A percentile compares a stretch with the other conserved stretches of the same genome.
Evolutionary conservation across 2,797 vertebrate species (phyloP).

Genomic region (Pseudochirops cupreus): DNA sequence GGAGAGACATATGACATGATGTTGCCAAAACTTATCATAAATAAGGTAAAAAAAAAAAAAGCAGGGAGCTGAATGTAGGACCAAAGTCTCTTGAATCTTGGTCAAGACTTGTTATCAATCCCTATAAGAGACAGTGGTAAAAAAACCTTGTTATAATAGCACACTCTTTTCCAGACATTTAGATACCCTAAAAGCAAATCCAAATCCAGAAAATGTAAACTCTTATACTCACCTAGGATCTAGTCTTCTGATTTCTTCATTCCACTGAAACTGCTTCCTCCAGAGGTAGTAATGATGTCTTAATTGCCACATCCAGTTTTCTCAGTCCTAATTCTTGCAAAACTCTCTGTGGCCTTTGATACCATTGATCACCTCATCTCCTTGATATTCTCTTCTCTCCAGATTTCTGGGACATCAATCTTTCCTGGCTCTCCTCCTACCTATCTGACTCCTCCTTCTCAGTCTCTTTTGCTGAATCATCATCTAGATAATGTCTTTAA

Average conservation of each 20-base stretch:
- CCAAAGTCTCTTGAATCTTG: background rate
- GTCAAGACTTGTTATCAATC: background rate
- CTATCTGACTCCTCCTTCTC: background rate
- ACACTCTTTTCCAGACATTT: background rate
- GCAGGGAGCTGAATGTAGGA: background rate
- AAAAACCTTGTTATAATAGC: background rate
- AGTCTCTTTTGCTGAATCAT: background rate
- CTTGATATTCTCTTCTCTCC: background rate
- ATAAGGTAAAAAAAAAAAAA: background rate
- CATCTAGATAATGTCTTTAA: background rate
- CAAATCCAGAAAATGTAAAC: background rate
- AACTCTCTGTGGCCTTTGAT: background rate
- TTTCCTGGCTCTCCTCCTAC: no score
- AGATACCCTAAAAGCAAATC: background rate
- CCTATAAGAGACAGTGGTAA: background rate
- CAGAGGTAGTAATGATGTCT: background rate
- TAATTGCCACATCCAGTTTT: background rate
- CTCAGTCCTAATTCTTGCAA: background rate
- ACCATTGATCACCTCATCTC: background rate
- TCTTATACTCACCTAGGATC: background rate
- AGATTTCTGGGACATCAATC: background rate
- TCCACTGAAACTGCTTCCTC: background rate
- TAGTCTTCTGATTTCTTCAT: background rate
- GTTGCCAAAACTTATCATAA: background rate
- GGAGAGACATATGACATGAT: background rate